Percentiles rank a stretch among this genome's conserved stretches.
These are phyloP conservation scores for Frankliniella intonsa DNA, from an alignment of 2,888 invertebrate genomes.

Conservation along the genomic window DNA sequence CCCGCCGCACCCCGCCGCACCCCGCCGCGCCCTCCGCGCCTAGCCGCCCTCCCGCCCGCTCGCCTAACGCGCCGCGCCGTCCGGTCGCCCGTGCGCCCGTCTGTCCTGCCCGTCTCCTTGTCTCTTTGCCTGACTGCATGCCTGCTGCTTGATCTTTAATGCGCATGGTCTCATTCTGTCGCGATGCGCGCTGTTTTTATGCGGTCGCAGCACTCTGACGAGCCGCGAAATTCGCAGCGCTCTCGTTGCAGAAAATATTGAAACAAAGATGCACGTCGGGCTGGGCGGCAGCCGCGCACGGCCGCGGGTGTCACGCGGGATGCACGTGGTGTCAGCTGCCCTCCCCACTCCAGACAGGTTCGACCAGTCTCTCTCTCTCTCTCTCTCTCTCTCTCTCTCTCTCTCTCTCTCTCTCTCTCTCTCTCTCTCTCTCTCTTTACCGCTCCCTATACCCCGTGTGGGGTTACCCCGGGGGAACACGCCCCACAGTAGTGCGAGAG, in stretches of 20 bases:
- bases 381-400: neutral
- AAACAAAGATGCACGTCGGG: no score
- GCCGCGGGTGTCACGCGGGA: no score
- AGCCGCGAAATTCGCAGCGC: no score
- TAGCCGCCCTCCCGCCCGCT: neutral
- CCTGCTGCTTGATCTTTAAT: no score
- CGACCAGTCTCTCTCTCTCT: neutral
- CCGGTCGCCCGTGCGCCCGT: neutral
- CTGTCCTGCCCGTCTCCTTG: neutral
- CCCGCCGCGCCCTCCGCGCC: neutral
- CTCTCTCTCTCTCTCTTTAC: neutral
- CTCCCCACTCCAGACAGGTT: neutral
- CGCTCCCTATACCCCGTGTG: neutral
- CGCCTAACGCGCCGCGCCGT: neutral
- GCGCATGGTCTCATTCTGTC: no score
- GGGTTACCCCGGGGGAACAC: neutral
- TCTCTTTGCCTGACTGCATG: neutral
- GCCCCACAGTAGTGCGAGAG: neutral
- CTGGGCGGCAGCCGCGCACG: no score
- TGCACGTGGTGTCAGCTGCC: neutral
- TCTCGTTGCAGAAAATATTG: no score
- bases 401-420: slow-evolving; percentile 1
- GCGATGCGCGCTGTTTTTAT: no score
- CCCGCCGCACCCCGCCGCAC: neutral
- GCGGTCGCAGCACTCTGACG: no score